These are phyloP conservation scores for Caenorhabditis virilis DNA, from an alignment of 2,888 invertebrate species.

Conservation along the genomic window DNA sequence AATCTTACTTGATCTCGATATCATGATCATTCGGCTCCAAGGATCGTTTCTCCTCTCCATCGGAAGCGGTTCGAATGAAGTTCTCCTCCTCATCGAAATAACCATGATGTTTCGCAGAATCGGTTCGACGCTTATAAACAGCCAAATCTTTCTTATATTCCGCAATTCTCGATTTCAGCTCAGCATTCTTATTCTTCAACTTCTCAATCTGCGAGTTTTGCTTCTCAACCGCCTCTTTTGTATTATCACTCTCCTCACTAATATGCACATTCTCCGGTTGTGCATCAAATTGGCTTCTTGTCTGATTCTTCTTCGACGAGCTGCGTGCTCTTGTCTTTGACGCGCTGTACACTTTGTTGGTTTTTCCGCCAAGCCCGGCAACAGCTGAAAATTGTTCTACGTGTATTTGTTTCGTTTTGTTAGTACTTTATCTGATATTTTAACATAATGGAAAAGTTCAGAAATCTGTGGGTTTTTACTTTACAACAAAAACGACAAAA, in stretches of 20 bases:
- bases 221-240: slow-evolving; percentile 17
- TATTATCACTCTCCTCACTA: slow-evolving; percentile 44
- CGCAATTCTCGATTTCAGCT: slow-evolving; percentile 29
- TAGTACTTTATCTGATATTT: no score
- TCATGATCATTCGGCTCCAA: slow-evolving; percentile 41
- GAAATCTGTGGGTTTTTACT: no score
- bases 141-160: slow-evolving; percentile 19
- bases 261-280: slow-evolving; percentile 51
- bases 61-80: slow-evolving; percentile 19
- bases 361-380: slow-evolving; percentile 37
- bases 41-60: slow-evolving; percentile 20
- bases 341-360: slow-evolving; percentile 14
- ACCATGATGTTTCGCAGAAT: slow-evolving; percentile 19
- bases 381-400: slow-evolving; percentile 35
- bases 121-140: background rate
- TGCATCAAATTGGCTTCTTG: slow-evolving; percentile 50
- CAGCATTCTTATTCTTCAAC: slow-evolving; percentile 31
- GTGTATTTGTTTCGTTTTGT: slow-evolving; percentile 4
- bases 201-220: slow-evolving; percentile 21
- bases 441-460: no score
- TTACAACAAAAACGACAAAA: background rate
- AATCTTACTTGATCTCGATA: slow-evolving; percentile 46
- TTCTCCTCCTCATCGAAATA: slow-evolving; percentile 28
- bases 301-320: slow-evolving; percentile 33
- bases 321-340: slow-evolving; percentile 36